Evolutionary conservation across 2,797 vertebrate species (phyloP).

Genomic region (Lycodopsis pacificus): DNA sequence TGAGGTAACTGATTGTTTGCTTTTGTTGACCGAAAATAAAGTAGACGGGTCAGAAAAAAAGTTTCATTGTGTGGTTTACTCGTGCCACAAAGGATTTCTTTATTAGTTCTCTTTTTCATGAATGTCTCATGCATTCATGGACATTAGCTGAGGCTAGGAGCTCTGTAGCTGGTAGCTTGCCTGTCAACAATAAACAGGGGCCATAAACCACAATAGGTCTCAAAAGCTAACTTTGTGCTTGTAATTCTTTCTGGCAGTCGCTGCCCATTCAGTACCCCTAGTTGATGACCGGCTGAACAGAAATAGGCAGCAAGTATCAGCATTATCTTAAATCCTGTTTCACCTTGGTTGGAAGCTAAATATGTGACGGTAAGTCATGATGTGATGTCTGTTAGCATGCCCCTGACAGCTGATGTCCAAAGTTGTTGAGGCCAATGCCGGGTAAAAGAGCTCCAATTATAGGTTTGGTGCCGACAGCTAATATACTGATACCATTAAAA

Average conservation of each 20-base stretch:
- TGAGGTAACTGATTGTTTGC: background rate
- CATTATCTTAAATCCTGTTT: conserved; percentile 32
- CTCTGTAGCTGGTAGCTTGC: background rate
- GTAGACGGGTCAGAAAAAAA: background rate
- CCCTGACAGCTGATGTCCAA: conserved; percentile 11
- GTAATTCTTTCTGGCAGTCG: conserved; percentile 26
- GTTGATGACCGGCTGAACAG: conserved; percentile 13
- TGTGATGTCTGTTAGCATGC: background rate
- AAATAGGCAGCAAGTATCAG: conserved; percentile 26
- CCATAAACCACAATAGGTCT: conserved; percentile 21
- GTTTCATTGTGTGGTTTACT: background rate
- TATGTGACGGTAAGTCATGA: conserved; percentile 10
- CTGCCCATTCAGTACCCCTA: conserved; percentile 6
- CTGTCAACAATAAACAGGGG: conserved; percentile 9
- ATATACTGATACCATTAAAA: conserved; percentile 9
- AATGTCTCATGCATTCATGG: background rate
- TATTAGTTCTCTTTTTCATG: background rate
- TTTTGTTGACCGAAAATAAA: conserved; percentile 15
- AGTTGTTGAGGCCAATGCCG: background rate
- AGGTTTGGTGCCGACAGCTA: background rate
- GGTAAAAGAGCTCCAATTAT: conserved; percentile 10
- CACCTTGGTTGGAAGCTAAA: conserved; percentile 30
- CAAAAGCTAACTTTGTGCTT: conserved; percentile 18
- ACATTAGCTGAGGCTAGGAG: conserved; percentile 2
- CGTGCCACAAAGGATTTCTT: background rate